Conservation (phyloP, 2,888 invertebrate genomes). For the Tinea trinotella region DNA sequence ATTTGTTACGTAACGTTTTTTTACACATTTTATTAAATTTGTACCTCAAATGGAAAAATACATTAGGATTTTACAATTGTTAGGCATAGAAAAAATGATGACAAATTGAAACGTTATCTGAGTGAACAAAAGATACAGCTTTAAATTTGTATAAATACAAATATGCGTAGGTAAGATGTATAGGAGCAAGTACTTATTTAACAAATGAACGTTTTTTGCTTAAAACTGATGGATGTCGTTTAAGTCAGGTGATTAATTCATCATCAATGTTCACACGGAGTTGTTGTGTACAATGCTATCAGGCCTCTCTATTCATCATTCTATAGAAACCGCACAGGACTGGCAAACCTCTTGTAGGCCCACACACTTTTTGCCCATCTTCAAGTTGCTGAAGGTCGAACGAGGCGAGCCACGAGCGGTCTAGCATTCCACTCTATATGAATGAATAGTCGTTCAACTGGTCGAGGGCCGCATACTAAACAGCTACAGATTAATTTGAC, state of each 20-base stretch:
- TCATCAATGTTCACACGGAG: background rate
- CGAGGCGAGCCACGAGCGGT: conserved; percentile 59
- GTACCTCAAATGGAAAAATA: background rate
- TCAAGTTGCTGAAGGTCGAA: conserved; percentile 45
- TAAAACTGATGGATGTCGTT: background rate
- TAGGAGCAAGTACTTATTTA: background rate
- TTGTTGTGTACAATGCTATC: background rate
- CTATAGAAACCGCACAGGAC: background rate
- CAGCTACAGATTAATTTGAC: conserved; percentile 68
- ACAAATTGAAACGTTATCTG: too few relatives aligned
- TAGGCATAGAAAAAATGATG: too few relatives aligned
- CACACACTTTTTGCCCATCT: conserved; percentile 32
- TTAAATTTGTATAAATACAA: too few relatives aligned
- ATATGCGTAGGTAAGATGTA: background rate
- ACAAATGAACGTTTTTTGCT: background rate
- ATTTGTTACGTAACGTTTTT: background rate
- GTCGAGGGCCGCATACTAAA: conserved; percentile 59
- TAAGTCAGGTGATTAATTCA: conserved; percentile 12
- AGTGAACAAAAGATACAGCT: too few relatives aligned
- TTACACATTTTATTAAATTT: background rate
- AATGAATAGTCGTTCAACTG: conserved; percentile 65
- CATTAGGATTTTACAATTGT: too few relatives aligned
- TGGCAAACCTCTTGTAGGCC: conserved; percentile 20
- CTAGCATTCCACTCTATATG: conserved; percentile 68
- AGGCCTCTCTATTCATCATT: conserved; percentile 11